These are phyloP conservation scores for Nephrotoma appendiculata DNA, from an alignment of 2,888 invertebrate species.

Conservation along the genomic window DNA sequence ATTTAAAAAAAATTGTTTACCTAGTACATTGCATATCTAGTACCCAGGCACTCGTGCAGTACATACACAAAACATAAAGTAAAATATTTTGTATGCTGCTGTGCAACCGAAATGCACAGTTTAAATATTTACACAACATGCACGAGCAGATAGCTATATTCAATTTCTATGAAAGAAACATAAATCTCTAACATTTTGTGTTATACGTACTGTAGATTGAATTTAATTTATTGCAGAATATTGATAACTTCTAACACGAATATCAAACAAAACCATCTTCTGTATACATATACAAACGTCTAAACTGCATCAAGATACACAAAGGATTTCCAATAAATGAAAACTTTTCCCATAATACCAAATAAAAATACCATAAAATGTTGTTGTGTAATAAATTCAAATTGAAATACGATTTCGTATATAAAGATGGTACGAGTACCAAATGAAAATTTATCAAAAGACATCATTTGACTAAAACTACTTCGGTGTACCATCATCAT, in stretches of 20 bases:
- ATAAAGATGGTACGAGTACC: too few species aligned
- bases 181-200: neutral
- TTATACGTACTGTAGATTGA: too few species aligned
- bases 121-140: neutral
- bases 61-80: too few species aligned
- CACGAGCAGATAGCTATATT: neutral
- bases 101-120: neutral
- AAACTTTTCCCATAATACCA: neutral
- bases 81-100: too few species aligned
- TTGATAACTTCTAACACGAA: neutral
- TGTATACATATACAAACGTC: neutral
- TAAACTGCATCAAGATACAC: neutral
- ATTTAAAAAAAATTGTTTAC: neutral
- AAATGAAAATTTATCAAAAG: neutral
- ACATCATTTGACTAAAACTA: neutral
- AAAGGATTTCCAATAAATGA: neutral
- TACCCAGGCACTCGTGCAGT: too few species aligned
- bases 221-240: neutral
- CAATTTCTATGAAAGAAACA: neutral
- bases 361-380: neutral
- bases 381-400: neutral
- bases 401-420: neutral
- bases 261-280: too few species aligned
- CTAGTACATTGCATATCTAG: neutral
- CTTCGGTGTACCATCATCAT: neutral